Base-by-base conservation (phyloP, 2,888 invertebrate genomes). In the Trichopria drosophilae region DNA sequence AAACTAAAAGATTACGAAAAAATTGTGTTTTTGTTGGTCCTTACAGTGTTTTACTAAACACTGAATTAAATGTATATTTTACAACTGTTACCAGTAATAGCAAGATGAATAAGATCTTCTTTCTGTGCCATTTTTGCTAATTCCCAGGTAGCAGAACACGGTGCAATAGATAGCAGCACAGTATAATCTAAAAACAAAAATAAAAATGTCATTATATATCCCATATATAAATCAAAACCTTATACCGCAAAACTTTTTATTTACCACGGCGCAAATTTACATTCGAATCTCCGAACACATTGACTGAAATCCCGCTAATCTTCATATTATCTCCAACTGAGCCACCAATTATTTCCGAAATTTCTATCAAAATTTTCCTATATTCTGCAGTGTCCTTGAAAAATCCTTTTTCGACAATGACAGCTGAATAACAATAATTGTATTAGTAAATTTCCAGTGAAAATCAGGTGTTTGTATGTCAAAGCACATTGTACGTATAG, bases 61-160 rank as follows among this genome's bases (percentile, higher is more conserved):
- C n/a, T n/a, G n/a, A n/a, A n/a, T n/a, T n/a, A n/a, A n/a, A n/a
- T n/a, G n/a, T n/a, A n/a, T n/a, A n/a, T n/a, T n/a, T n/a, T n/a
- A n/a, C n/a, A n/a, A n/a, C n/a, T n/a, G n/a, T n/a, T 72, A 81
- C 82, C 81, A 41, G 90, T 89, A 54, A 90, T 79, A 0, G 89
- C 88, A 56, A 91, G 81, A 32, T 87, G 80, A 0, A 89, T 75
- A 6, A 90, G 76, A 49, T 84, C 81, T 62, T 86, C 84, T 52
- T 81, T 80, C 63, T 82, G 79, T 0, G 85, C 81, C 1, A 80
- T 75, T 43, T 81, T 79, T 69, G 83, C 87, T 42, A 90, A 76
- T 6, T 79, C 78, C 90, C 90, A 90, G 0, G 89, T 88, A 53
- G 84, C 84, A 47, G 80, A 69, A 69, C 91, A 91, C 3, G 86